Base-by-base conservation (phyloP, 2,797 vertebrate genomes). In the Pitangus sulphuratus region DNA sequence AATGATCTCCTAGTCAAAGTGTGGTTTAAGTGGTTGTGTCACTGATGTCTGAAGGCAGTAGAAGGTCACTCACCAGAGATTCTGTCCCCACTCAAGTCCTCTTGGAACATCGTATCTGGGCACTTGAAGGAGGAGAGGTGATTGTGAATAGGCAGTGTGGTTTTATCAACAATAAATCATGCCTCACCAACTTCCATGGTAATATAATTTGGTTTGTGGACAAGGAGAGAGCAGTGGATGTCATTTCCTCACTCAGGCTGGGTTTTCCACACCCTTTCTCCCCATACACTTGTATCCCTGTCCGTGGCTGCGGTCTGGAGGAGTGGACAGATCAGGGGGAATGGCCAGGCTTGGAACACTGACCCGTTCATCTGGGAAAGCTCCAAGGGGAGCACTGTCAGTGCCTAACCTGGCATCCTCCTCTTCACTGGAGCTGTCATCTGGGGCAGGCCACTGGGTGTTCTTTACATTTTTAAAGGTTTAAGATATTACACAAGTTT, bases 261-360 rank as follows among this genome's bases (percentile, higher is more conserved):
- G 21, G 13, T 2, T 4, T 50, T 44, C 3, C 8, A 18, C 26
- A 17, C 18, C 35, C 20, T 35, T 69, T 31, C 44, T 58, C 44
- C 15, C 14, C 31, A 1, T 28, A 22, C 20, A 0, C 1, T 54
- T 3, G 9, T 26, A 11, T 20, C 5, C 20, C 5, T 13, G 24
- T 14, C 9, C 3, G 6, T 3, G 11, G 56, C 35, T 58, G n/a
- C 22, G 22, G 18, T 42, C 35, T 33, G 51, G 22, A 1, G 14
- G 12, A 4, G 30, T 15, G 72, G 25, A 31, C 12, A 44, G n/a
- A 5, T 4, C 7, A 9, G 35, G 28, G 33, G 28, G 8, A 4
- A 14, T 24, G 31, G 26, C 8, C 26, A 28, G 12, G 21, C 48
- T 33, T 21, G 26, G n/a, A 2, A 2, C 14, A 15, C 35, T 24